Conservation (phyloP, 1,140 invertebrate genomes). For the Venturia canescens region DNA sequence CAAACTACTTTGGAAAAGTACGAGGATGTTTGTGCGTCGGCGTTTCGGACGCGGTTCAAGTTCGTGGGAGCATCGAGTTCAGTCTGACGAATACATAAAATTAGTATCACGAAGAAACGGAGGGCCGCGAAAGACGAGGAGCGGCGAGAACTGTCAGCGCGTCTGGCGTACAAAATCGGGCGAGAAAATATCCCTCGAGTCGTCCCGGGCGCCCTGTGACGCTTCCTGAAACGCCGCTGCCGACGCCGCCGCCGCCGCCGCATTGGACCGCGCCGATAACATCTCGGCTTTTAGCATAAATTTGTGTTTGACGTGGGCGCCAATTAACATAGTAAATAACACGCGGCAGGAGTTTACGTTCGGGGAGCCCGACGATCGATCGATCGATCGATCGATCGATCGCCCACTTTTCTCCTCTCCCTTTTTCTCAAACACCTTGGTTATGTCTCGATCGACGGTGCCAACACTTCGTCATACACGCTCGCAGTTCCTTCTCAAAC, state of each 20-base stretch:
- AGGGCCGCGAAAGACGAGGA: constrained; percentile 18
- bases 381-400: constrained; percentile 2
- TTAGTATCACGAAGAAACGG: neutral
- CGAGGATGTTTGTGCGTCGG: neutral
- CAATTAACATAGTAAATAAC: constrained; percentile 69
- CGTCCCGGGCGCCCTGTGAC: too few relatives aligned
- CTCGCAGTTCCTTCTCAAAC: too few relatives aligned
- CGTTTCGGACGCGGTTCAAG: neutral
- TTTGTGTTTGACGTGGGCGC: constrained; percentile 66
- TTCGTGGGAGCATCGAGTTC: neutral
- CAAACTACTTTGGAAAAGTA: too few relatives aligned
- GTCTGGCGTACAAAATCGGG: constrained; percentile 40
- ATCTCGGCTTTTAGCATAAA: constrained; percentile 69
- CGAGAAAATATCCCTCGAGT: neutral
- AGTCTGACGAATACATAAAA: neutral
- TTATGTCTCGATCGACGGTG: neutral
- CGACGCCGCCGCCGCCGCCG: neutral
- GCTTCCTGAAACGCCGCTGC: too few relatives aligned
- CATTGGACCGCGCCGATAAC: constrained; percentile 52
- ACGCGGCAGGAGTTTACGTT: constrained; percentile 13
- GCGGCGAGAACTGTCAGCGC: constrained; percentile 58
- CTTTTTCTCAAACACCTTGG: neutral
- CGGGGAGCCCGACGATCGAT: neutral
- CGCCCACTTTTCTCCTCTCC: neutral
- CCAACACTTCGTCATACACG: neutral